A percentile compares a stretch with the other conserved stretches of the same genome.
These are phyloP conservation scores for Heterocephalus glaber DNA, from an alignment of 2,113 vertebrate genomes.

Conservation along the genomic window DNA sequence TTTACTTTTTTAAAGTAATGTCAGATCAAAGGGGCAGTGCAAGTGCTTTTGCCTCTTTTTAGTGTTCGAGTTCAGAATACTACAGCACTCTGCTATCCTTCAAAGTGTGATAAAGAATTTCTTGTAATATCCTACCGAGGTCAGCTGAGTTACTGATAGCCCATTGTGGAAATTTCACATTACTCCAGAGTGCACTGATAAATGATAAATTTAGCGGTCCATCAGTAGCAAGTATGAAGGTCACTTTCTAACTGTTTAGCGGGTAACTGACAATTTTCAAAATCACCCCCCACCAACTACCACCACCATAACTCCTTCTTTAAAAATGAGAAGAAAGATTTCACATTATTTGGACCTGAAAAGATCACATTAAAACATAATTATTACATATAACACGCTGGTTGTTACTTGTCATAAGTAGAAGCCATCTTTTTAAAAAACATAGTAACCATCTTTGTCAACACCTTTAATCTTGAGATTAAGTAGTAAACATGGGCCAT, in stretches of 20 bases:
- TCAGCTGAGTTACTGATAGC: background rate
- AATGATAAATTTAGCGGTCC: conserved; percentile 14
- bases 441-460: background rate
- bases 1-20: conserved; percentile 44
- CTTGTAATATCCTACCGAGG: background rate
- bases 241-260: conserved; percentile 41
- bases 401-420: background rate
- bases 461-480: background rate
- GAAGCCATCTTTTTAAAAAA: conserved; percentile 14
- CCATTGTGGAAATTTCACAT: conserved; percentile 27
- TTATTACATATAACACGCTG: background rate
- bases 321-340: background rate
- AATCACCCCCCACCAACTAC: background rate
- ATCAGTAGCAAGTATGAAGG: conserved; percentile 44
- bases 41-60: conserved; percentile 19
- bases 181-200: background rate
- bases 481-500: background rate
- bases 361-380: background rate
- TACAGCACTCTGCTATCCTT: conserved; percentile 23
- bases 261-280: conserved; percentile 52
- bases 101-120: conserved; percentile 43
- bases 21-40: conserved; percentile 46
- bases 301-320: background rate
- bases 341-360: background rate
- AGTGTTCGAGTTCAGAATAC: conserved; percentile 48